Percentiles rank a stretch among this genome's conserved stretches.
Conservation (phyloP, 2,888 invertebrate species). For the Disparrhopalites patrizii region DNA sequence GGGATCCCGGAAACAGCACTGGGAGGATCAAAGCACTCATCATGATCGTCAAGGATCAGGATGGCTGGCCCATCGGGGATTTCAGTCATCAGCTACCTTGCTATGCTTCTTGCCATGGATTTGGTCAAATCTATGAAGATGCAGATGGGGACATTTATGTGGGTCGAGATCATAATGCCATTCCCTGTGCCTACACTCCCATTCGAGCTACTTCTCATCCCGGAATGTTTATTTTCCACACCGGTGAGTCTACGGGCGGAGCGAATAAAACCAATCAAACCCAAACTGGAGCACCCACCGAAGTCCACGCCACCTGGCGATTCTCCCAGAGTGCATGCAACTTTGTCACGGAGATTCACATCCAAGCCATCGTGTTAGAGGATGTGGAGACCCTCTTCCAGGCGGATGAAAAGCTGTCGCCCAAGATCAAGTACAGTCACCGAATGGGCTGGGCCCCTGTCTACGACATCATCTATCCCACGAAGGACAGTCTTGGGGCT, state of each 20-base stretch:
- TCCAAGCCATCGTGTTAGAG: too few species aligned
- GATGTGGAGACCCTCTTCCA: too few species aligned
- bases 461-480: constrained; percentile 31
- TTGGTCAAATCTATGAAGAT: too few species aligned
- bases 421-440: too few species aligned
- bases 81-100: constrained; percentile 32
- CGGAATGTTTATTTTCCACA: constrained; percentile 32
- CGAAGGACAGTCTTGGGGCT: constrained; percentile 27
- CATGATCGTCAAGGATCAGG: constrained; percentile 39
- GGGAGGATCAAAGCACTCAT: constrained; percentile 29
- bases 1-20: too few species aligned
- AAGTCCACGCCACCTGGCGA: constrained; percentile 37
- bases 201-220: constrained; percentile 33
- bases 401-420: too few species aligned
- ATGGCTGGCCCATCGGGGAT: constrained; percentile 35
- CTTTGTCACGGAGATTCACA: constrained; percentile 30
- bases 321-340: constrained; percentile 33
- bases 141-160: constrained; percentile 16
- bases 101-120: constrained; percentile 26
- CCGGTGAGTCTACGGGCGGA: not conserved
- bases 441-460: constrained; percentile 36
- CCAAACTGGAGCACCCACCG: too few species aligned
- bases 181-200: constrained; percentile 36
- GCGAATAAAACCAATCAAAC: constrained; percentile 18
- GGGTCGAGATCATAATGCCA: constrained; percentile 30